A percentile compares a stretch with the other conserved stretches of the same genome.
phyloP scores from a whole-genome alignment of 2,888 invertebrate species.

The Drosophila paracracens region DNA sequence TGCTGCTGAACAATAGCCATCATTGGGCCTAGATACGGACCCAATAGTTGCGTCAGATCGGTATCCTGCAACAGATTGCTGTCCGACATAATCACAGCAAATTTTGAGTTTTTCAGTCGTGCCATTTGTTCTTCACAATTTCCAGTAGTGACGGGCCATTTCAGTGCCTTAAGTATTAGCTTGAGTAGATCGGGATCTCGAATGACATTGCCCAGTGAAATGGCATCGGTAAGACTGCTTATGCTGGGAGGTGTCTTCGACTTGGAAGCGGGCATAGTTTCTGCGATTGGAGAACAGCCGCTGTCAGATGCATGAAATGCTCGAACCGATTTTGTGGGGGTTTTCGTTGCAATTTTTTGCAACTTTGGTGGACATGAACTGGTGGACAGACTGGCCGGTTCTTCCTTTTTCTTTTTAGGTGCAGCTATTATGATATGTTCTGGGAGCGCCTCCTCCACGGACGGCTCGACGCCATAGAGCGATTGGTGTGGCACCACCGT shows the following conservation, averaged over 20 bases:
- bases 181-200: conserved; percentile 83
- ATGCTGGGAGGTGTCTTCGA: conserved; percentile 47
- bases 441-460: conserved; percentile 68
- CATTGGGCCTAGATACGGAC: conserved; percentile 81
- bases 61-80: conserved; percentile 83
- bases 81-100: conserved; percentile 83
- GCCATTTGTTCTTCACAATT: conserved; percentile 82
- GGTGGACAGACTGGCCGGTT: conserved; percentile 14
- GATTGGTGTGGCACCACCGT: conserved; percentile 52
- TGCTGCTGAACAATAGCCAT: conserved; percentile 71
- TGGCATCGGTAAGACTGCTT: conserved; percentile 75
- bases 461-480: conserved; percentile 53
- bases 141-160: conserved; percentile 82
- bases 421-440: conserved; percentile 74
- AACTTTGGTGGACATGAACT: conserved; percentile 37
- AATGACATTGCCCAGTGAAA: conserved; percentile 83
- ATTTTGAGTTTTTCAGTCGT: conserved; percentile 81
- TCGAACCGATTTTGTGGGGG: conserved; percentile 8
- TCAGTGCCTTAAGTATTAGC: conserved; percentile 84
- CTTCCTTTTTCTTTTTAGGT: conserved; percentile 69
- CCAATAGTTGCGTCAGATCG: conserved; percentile 83
- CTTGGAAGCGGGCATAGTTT: conserved; percentile 30
- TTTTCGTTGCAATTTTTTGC: conserved; percentile 35
- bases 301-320: conserved; percentile 2
- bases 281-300: conserved; percentile 13